Base-by-base conservation (phyloP, 2,113 vertebrate genomes). In the Gavialis gangeticus region DNA sequence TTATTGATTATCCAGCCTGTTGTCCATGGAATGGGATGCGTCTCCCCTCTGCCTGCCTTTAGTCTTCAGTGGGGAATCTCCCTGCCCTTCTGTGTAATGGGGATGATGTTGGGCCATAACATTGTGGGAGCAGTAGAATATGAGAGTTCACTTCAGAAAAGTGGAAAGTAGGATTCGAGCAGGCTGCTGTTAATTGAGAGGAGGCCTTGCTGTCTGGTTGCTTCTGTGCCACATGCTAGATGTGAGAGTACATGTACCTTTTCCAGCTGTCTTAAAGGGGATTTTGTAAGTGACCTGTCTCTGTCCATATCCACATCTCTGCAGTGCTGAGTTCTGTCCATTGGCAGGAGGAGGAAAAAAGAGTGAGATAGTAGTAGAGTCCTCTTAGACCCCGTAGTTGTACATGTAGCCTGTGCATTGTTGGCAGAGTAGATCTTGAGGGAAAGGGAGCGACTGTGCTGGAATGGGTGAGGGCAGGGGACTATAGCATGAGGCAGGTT, bases 401-500 rank as follows among this genome's bases (percentile, higher is more conserved):
- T 10, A 30, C 73, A 17, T 30, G 62, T 0, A 3, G 46, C 71
- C 83, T 28, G 0, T 34, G 92, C 84, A 66, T 10, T 5, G 6
- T 21, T 71, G 82, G 25, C 1, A 1, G 22, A 60, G 67, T 34
- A 62, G 16, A 12, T 12, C 34, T 21, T 11, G 57, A 2, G 12
- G 64, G 69, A 37, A 56, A 91, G 60, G 85, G 75, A 57, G 89
- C 0, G 3, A 18, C 12, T 1, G 3, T 5, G 0, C 63, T 1
- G 77, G n/a, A 75, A 73, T 1, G 1, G 67, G 30, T 12, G 56
- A 57, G 6, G 21, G 12, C 21, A 18, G 80, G 14, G 63, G 19
- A 17, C 19, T 8, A 1, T 4, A 1, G 10, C 0, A 0, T 3
- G 16, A 3, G 59, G 59, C 3, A 28, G 19, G 64, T 30, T 14